phyloP scores from a whole-genome alignment of 2,888 invertebrate genomes.

The Rambutsinella grinnellia region DNA sequence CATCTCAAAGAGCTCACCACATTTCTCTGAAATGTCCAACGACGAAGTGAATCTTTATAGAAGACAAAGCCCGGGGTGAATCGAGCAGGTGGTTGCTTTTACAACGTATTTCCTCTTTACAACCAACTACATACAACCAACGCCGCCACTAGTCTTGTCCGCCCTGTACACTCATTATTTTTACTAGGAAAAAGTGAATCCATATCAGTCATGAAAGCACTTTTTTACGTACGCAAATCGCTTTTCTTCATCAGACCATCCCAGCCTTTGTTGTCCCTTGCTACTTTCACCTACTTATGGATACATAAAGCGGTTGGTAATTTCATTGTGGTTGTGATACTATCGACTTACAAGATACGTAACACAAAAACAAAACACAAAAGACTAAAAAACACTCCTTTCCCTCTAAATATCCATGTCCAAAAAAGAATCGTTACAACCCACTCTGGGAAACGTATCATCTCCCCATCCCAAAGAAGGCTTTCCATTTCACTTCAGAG shows the following conservation, averaged over 20 bases:
- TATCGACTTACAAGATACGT: too few species aligned
- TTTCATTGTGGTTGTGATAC: background rate
- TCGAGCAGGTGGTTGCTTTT: slow-evolving; percentile 46
- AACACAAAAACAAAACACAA: too few species aligned
- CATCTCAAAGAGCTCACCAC: too few species aligned
- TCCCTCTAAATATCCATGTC: too few species aligned
- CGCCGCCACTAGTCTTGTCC: background rate
- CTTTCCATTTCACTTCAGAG: too few species aligned
- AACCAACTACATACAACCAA: background rate
- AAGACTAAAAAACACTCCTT: too few species aligned
- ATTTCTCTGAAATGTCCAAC: slow-evolving; percentile 21
- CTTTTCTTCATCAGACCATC: background rate
- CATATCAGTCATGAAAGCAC: background rate
- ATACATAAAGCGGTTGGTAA: background rate
- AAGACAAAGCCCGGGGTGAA: slow-evolving; percentile 38
- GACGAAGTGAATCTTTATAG: slow-evolving; percentile 8
- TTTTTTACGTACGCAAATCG: background rate
- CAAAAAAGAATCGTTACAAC: too few species aligned
- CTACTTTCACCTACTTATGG: background rate
- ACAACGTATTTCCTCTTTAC: background rate
- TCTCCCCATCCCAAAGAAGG: too few species aligned
- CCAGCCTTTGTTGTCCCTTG: background rate
- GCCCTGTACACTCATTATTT: slow-evolving; percentile 4
- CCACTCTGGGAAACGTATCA: too few species aligned
- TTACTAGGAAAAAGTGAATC: slow-evolving; percentile 2